These are phyloP conservation scores for Montipora capricornis DNA, from an alignment of 64 coral and sea anemone genomes.

Conservation along the genomic window DNA sequence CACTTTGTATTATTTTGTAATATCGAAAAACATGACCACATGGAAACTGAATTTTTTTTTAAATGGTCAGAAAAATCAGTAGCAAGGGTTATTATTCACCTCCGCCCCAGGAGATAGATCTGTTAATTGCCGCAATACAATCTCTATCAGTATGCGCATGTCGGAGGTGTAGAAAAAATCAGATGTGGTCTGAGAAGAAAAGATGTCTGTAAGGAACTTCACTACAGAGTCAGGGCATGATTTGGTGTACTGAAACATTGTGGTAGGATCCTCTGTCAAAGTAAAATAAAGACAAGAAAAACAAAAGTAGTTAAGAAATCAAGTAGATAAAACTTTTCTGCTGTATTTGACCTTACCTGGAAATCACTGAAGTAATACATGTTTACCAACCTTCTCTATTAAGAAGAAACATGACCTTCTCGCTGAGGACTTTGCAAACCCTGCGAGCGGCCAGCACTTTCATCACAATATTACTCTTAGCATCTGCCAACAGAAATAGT, in stretches of 20 bases:
- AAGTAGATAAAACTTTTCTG: too few species aligned
- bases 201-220: slow-evolving; percentile 92
- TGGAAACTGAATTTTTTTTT: background rate
- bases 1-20: too few species aligned
- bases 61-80: too few species aligned
- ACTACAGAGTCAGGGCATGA: slow-evolving; percentile 84
- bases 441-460: slow-evolving; percentile 56
- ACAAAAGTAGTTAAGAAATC: too few species aligned
- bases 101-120: slow-evolving; percentile 82
- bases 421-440: slow-evolving; percentile 76
- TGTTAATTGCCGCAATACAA: slow-evolving; percentile 81
- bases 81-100: slow-evolving; percentile 32
- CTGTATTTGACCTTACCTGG: too few species aligned
- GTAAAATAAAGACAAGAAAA: background rate
- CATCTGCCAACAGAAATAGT: slow-evolving; percentile 42
- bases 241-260: slow-evolving; percentile 79
- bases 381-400: slow-evolving; percentile 88
- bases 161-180: slow-evolving; percentile 92
- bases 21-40: too few species aligned
- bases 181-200: slow-evolving; percentile 84
- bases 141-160: slow-evolving; percentile 92
- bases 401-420: slow-evolving; percentile 85
- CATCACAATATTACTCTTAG: slow-evolving; percentile 88
- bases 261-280: slow-evolving; percentile 87
- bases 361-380: background rate